A percentile compares a stretch with the other conserved stretches of the same genome.
Conservation (phyloP, 2,113 vertebrate genomes). For the Pomatorhinus ruficollis region DNA sequence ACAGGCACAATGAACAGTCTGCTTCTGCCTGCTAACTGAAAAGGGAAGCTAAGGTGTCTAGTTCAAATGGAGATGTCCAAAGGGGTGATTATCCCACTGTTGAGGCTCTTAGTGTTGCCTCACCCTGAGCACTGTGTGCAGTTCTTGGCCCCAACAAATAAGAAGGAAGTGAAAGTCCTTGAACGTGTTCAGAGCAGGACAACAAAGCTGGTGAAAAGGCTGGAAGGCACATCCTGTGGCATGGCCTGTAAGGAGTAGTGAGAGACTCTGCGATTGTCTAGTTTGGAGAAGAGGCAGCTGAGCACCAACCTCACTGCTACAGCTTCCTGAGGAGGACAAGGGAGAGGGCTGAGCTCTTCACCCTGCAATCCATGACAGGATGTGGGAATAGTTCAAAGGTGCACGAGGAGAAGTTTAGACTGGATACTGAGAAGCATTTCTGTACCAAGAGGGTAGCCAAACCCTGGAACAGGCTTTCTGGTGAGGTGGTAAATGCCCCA, state of each 20-base stretch:
- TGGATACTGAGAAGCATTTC: neutral
- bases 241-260: neutral
- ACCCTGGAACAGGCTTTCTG: neutral
- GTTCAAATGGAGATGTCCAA: neutral
- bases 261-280: neutral
- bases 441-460: neutral
- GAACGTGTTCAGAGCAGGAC: neutral
- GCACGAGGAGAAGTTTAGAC: neutral
- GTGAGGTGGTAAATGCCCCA: neutral
- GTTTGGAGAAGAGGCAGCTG: neutral
- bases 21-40: neutral
- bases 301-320: neutral
- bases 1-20: neutral
- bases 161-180: neutral
- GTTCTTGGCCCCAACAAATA: neutral
- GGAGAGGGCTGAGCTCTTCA: neutral
- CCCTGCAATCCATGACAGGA: neutral
- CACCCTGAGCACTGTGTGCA: neutral
- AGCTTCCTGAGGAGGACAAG: neutral
- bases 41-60: neutral
- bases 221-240: neutral
- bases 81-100: accelerated
- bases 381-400: neutral
- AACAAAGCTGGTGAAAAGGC: neutral
- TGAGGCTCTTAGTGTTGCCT: neutral